Conservation (phyloP, 2,113 vertebrate genomes). For the Nanorana parkeri region DNA sequence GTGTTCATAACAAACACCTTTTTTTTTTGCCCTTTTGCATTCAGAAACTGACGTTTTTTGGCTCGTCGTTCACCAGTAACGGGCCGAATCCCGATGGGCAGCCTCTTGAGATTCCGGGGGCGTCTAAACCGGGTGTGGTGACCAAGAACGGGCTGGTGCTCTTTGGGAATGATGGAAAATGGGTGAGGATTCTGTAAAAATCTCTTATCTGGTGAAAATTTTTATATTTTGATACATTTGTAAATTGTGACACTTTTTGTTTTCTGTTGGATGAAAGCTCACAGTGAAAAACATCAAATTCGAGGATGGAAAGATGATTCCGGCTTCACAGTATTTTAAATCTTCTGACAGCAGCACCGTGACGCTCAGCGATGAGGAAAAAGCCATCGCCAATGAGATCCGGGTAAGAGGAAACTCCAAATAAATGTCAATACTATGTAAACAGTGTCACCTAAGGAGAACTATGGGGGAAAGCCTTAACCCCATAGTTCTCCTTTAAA, state of each 20-base stretch:
- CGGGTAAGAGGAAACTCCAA: constrained; percentile 66
- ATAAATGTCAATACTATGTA: no score
- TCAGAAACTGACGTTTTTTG: constrained; percentile 83
- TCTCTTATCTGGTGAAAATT: neutral
- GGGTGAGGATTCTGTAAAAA: constrained; percentile 63
- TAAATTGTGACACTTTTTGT: neutral
- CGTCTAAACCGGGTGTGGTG: constrained; percentile 74
- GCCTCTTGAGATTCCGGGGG: constrained; percentile 76
- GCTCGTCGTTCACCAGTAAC: constrained; percentile 73
- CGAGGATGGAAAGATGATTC: constrained; percentile 85
- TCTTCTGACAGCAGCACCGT: constrained; percentile 69
- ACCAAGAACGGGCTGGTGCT: constrained; percentile 79
- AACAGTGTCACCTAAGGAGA: no score
- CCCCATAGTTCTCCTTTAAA: no score
- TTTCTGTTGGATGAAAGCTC: constrained; percentile 68
- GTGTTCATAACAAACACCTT: no score
- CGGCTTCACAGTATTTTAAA: constrained; percentile 79
- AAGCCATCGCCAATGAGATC: constrained; percentile 74
- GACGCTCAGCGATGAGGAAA: constrained; percentile 80
- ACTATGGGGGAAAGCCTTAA: no score
- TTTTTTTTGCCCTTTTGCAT: constrained; percentile 27
- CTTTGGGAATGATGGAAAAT: constrained; percentile 79
- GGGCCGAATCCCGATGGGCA: constrained; percentile 68
- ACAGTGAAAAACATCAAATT: constrained; percentile 85
- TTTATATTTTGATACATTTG: neutral